Evolutionary conservation across 2,797 vertebrate species (phyloP).

Genomic region (Salmo trutta): DNA sequence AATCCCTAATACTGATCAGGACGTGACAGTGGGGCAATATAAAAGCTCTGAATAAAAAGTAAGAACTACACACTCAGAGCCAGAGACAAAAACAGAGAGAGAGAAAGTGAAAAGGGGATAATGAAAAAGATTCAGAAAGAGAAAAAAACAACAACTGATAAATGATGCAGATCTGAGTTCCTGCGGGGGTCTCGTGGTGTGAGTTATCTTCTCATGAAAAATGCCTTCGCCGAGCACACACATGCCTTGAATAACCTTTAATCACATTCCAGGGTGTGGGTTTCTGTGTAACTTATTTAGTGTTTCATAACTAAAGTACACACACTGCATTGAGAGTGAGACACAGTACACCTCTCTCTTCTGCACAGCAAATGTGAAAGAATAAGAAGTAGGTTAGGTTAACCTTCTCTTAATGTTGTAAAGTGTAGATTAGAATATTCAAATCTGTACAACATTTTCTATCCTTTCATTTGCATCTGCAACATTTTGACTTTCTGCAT

Average conservation of each 20-base stretch:
- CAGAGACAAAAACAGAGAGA: not conserved
- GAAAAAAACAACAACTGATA: slow-evolving; percentile 17
- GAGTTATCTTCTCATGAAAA: slow-evolving; percentile 72
- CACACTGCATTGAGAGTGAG: slow-evolving; percentile 39
- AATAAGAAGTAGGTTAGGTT: not conserved
- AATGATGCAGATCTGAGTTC: slow-evolving; percentile 67
- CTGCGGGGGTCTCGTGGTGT: slow-evolving; percentile 65
- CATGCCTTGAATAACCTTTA: slow-evolving; percentile 70
- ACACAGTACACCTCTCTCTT: slow-evolving; percentile 6
- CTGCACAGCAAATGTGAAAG: not conserved
- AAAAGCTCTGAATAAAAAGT: not conserved
- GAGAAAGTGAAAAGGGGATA: slow-evolving; percentile 34
- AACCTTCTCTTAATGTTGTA: not conserved
- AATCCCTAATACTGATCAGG: too few relatives aligned
- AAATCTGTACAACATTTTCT: not conserved
- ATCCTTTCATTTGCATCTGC: not conserved
- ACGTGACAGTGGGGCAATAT: not conserved
- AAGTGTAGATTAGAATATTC: not conserved
- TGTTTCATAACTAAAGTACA: slow-evolving; percentile 62
- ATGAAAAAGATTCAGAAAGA: slow-evolving; percentile 63
- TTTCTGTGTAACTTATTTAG: slow-evolving; percentile 55
- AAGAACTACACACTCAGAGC: not conserved
- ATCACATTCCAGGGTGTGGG: slow-evolving; percentile 68
- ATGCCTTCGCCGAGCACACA: too few relatives aligned
- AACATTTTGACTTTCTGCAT: not conserved